Conservation (phyloP, 2,113 vertebrate species). For the Micronycteris hirsuta region DNA sequence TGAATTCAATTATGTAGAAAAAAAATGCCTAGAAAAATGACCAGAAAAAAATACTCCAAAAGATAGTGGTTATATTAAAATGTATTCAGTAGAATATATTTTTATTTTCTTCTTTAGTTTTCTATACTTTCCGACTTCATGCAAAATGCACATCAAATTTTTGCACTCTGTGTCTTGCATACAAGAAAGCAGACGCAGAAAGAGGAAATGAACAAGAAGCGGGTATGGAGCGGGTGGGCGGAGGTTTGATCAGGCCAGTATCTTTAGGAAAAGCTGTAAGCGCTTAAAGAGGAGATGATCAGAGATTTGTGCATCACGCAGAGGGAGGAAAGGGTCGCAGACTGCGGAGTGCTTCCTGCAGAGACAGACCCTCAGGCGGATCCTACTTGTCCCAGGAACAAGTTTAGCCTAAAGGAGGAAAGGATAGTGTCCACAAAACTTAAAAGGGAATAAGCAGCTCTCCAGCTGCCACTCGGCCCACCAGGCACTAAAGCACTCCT, state of each 20-base stretch:
- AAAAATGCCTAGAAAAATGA: not conserved
- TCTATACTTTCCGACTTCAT: not conserved
- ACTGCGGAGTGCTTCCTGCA: slow-evolving; percentile 5
- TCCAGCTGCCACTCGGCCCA: not conserved
- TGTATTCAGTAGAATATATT: not conserved
- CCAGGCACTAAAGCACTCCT: not conserved
- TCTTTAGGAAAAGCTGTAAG: not conserved
- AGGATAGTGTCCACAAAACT: not conserved
- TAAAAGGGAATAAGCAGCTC: slow-evolving; percentile 31
- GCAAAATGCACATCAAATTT: not conserved
- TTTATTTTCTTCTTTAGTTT: slow-evolving; percentile 8
- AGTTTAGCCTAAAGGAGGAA: slow-evolving; percentile 12
- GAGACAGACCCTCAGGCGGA: slow-evolving; percentile 2
- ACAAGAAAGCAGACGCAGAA: not conserved
- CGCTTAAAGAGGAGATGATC: not conserved
- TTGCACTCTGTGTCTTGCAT: not conserved
- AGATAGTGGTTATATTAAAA: not conserved
- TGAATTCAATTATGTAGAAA: not conserved
- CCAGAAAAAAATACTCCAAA: not conserved
- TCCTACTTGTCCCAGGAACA: not conserved
- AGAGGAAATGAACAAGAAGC: not conserved
- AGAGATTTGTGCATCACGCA: not conserved
- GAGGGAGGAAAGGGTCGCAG: not conserved
- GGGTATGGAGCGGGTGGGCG: too few relatives aligned
- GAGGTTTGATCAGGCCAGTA: not conserved